These are phyloP conservation scores for Amblyjoppa fuscipennis DNA, from an alignment of 2,888 invertebrate genomes.

Conservation along the genomic window DNA sequence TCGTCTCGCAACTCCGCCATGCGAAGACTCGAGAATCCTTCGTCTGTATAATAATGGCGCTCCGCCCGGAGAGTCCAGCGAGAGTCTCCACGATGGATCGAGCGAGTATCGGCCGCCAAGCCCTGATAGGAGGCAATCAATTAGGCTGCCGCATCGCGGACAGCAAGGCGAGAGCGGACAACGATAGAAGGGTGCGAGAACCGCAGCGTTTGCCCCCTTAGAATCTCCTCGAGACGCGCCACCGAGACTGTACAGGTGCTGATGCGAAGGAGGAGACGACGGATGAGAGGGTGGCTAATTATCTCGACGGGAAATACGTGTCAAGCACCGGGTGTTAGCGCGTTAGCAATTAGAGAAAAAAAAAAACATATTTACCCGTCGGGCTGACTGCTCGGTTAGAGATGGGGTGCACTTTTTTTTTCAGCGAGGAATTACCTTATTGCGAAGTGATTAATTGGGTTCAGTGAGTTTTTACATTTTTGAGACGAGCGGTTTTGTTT, in stretches of 20 bases:
- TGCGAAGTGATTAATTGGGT: neutral
- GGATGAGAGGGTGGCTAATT: neutral
- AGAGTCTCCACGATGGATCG: slow-evolving; percentile 4
- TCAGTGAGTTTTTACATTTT: too few relatives aligned
- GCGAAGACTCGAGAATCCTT: neutral
- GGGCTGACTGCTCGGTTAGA: too few relatives aligned
- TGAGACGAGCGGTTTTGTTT: too few relatives aligned
- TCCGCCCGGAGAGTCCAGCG: neutral
- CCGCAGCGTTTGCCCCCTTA: slow-evolving; percentile 8
- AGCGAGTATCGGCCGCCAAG: slow-evolving; percentile 17
- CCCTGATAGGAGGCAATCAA: slow-evolving; percentile 44
- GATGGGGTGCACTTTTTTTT: too few relatives aligned
- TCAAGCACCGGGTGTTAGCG: slow-evolving; percentile 4
- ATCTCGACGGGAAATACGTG: slow-evolving; percentile 25
- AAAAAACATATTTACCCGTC: too few relatives aligned
- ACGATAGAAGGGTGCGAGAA: slow-evolving; percentile 33
- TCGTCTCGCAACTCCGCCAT: too few relatives aligned
- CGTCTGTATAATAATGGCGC: neutral
- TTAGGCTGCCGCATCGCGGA: slow-evolving; percentile 42
- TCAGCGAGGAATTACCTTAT: neutral
- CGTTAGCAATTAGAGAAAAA: neutral
- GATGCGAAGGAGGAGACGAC: slow-evolving; percentile 3
- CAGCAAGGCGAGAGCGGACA: neutral
- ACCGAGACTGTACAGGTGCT: neutral
- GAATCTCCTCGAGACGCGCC: slow-evolving; percentile 25